phyloP scores from a whole-genome alignment of 2,888 invertebrate species.

The Danaus chrysippus region DNA sequence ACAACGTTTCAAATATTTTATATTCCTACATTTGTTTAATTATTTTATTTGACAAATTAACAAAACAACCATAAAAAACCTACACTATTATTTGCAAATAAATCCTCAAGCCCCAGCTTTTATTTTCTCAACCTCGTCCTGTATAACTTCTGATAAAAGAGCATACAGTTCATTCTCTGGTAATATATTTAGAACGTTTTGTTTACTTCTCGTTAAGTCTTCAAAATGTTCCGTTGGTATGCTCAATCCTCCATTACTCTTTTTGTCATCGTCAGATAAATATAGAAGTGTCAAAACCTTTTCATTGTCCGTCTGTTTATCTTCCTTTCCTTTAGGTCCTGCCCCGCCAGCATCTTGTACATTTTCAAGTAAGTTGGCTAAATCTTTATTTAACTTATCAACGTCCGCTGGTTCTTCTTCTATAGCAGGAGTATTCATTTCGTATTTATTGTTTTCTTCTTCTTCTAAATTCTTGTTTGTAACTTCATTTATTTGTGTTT shows the following conservation, averaged over 20 bases:
- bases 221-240: constrained; percentile 26
- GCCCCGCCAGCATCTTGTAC: constrained; percentile 28
- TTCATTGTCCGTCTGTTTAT: constrained; percentile 24
- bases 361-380: constrained; percentile 16
- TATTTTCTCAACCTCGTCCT: constrained; percentile 29
- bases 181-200: constrained; percentile 18
- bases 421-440: not conserved
- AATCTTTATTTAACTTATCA: not conserved
- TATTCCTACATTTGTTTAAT: too few species aligned
- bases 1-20: too few species aligned
- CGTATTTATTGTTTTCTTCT: not conserved
- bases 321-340: constrained; percentile 7
- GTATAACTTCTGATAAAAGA: constrained; percentile 35
- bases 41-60: not conserved
- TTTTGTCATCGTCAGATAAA: constrained; percentile 42
- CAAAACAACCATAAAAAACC: not conserved
- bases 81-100: not conserved
- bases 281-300: constrained; percentile 42
- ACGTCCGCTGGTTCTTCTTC: not conserved
- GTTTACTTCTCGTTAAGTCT: constrained; percentile 31
- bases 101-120: constrained; percentile 11
- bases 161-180: constrained; percentile 36
- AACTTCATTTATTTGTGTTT: not conserved
- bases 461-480: not conserved
- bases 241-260: constrained; percentile 27